A percentile compares a stretch with the other conserved stretches of the same genome.
phyloP scores from a whole-genome alignment of 92 coral and sea anemone species.

The Siderastrea siderea region DNA sequence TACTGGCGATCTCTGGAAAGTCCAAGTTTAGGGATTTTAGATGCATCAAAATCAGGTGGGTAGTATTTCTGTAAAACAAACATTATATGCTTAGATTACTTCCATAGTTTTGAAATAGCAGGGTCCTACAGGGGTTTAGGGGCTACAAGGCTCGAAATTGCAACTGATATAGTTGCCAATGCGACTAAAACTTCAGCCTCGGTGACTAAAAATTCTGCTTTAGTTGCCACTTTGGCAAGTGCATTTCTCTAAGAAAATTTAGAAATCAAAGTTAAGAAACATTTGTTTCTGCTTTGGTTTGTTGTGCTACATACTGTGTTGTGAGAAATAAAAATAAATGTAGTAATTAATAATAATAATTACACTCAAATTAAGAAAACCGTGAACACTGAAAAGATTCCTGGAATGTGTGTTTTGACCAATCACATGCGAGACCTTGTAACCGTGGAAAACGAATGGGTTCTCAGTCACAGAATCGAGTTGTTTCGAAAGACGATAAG shows the following conservation, averaged over 20 bases:
- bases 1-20: slow-evolving; percentile 96
- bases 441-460: too few species aligned
- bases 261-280: neutral
- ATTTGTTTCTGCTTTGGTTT: neutral
- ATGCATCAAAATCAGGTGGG: slow-evolving; percentile 99
- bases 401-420: too few species aligned
- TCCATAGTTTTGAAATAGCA: neutral
- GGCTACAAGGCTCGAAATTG: neutral
- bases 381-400: too few species aligned
- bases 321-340: too few species aligned
- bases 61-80: slow-evolving; percentile 88
- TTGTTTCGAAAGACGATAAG: too few species aligned
- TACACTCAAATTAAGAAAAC: too few species aligned
- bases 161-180: slow-evolving; percentile 8
- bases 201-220: neutral
- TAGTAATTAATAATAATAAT: too few species aligned
- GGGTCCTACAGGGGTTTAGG: too few species aligned
- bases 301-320: too few species aligned
- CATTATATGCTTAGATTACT: neutral
- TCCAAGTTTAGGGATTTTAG: slow-evolving; percentile 98
- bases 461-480: too few species aligned
- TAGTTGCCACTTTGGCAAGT: neutral
- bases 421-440: too few species aligned
- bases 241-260: neutral
- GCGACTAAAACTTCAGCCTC: neutral